These are phyloP conservation scores for Ophioninae sp. DNA, from an alignment of 2,888 invertebrate species.

Conservation along the genomic window DNA sequence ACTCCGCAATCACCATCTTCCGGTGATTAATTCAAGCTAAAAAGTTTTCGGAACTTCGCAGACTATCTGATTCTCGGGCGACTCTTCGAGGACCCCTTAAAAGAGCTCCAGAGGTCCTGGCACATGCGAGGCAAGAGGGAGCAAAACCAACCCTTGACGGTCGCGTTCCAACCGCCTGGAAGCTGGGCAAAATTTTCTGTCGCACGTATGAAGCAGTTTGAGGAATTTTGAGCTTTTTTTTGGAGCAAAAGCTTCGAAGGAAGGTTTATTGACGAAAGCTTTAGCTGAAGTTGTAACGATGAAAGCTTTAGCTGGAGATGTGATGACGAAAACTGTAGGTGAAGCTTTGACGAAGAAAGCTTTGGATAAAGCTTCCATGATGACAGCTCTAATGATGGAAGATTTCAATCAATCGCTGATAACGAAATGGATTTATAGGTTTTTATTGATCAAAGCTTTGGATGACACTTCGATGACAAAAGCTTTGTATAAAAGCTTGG, in stretches of 20 bases:
- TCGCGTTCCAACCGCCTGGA: neutral
- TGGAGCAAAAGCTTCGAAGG: neutral
- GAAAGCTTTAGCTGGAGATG: too few species aligned
- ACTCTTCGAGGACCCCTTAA: slow-evolving; percentile 15
- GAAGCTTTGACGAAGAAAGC: too few species aligned
- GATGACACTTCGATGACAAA: too few species aligned
- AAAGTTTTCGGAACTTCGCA: slow-evolving; percentile 78
- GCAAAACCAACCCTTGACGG: neutral
- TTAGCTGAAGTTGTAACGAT: too few species aligned
- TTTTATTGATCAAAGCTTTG: too few species aligned
- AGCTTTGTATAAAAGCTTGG: too few species aligned
- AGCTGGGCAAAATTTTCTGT: neutral
- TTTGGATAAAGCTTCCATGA: too few species aligned
- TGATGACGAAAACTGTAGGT: too few species aligned
- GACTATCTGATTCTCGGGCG: slow-evolving; percentile 71
- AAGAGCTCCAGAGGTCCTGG: slow-evolving; percentile 7
- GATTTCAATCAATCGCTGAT: too few species aligned
- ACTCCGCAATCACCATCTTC: slow-evolving; percentile 75
- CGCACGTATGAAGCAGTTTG: neutral
- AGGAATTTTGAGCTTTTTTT: neutral
- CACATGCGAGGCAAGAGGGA: neutral
- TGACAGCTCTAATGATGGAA: too few species aligned
- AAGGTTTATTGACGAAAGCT: too few species aligned
- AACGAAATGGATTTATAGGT: too few species aligned
- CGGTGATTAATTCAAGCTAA: slow-evolving; percentile 79